Base-by-base conservation (phyloP, 2,888 invertebrate species). In the Campopleginae sp. region DNA sequence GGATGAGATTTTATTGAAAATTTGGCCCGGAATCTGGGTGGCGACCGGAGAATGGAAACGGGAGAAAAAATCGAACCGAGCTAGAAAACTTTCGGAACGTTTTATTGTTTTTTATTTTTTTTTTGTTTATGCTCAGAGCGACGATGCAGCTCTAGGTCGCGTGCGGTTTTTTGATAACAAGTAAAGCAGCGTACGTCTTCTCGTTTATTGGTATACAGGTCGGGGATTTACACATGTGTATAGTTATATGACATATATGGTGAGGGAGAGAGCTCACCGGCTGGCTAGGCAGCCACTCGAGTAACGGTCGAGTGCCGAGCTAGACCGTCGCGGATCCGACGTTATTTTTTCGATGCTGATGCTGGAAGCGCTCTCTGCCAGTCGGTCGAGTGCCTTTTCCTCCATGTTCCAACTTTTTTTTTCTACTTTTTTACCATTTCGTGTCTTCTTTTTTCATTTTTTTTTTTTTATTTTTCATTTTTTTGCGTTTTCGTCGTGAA, bases 311-410 rank as follows among this genome's bases (percentile, higher is more conserved):
- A 82, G 88, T 86, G 86, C 86, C 88, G 79, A 79, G 83, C 88
- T 86, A 89, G 87, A 89, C 85, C 89, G 74, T 17, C 87, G 89
- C 91, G 89, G 88, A 91, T 90, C 88, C 88, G 88, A 90, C 90
- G 90, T 89, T 91, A 90, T 90, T 89, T 87, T 84, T 80, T 82
- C 76, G 76, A 77, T 77, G 80, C 80, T 71, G 84, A 74, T 79
- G 72, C 80, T 72, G 72, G 66, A 77, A 84, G 76, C 78, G 80
- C 78, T 72, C 72, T 54, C 71, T 71, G 71, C 84, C 78, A 82
- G 78, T 85, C 74, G 78, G 68, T 85, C 85, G 85, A 85, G 85
- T 85, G 78, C 81, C 81, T 75, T 78, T 85, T 81, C 70, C 81
- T 54, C 19, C 80, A 14, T 66, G 44, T 42, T 51, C n/a, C 27